Evolutionary conservation across 2,113 vertebrate genomes (phyloP), one percentile per base, ranked within the genome.

Genomic region (Phalacrocorax carbo): DNA sequence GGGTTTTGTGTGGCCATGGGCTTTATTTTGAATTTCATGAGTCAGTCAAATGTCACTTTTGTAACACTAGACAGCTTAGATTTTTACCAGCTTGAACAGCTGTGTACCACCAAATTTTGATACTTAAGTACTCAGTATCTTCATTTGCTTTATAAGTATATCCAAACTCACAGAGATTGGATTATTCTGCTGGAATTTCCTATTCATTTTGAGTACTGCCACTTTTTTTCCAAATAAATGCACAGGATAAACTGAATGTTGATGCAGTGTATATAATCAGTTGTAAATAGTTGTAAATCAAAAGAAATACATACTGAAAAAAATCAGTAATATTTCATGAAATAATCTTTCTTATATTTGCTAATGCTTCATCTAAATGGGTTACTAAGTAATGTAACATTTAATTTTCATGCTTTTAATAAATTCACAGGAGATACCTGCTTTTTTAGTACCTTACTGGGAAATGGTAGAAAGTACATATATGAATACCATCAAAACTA

Each of bases 401-500:
- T 68, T 90, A 65, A 93, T 79, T 55, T 32, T 90, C 22, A 40
- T 82, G 11, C 96, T 61, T 94, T 60, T 18, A 57, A 95, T 96
- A 73, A 78, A 90, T 98, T 90, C 54, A 97, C 91, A 99, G 99
- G 99, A 99, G 83, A 89, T 99, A 52, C 22, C 98, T 82, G 97
- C 82, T 69, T 98, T 98, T 94, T 96, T 99, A 78, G 97, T 97
- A 69, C 97, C 97, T 42, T 98, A 98, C 87, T 99, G 99, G 99
- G 97, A 99, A 87, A 90, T 97, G 38, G 88, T 98, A 66, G 99
- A 99, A 96, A 96, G 94, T 42, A 90, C 98, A 10, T 99, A 99
- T 44, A 91, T 98, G 72, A 98, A 72, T 82, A 97, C 96, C 11
- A 75, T 98, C 92, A 99, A 99, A 98, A 96, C 84, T 26, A 98